Evolutionary conservation across 92 coral and sea anemone genomes (phyloP), one percentile per base, ranked within the genome.

Genomic region (Parazoanthus atlanticus): DNA sequence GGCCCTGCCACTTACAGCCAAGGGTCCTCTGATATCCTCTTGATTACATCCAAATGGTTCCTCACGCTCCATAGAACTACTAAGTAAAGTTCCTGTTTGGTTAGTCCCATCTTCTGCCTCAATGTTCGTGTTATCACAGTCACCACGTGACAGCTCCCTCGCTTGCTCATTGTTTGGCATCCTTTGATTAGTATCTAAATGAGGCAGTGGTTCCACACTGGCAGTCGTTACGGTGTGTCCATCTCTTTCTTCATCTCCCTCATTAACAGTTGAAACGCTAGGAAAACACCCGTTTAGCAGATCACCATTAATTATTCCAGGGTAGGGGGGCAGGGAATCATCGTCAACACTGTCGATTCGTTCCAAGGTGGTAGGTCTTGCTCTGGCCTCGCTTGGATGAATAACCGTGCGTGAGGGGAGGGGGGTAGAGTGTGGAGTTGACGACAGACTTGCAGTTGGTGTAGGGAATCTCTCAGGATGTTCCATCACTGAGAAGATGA

Each of bases 401-500:
- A 11, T 78, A 6, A 46, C 32, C 11, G 66, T 12, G 30, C 87
- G 87, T 3, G 38, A 28, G 32, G 78, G 38, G 38, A 84, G 30
- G 17, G 87, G 87, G 30, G 87, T 84, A 8, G 87, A 84, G 76
- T 84, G 90, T 8, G 80, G 40, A 31, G 65, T 36, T 16, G 86
- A 36, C 30, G 61, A 32, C 2, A 85, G 89, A 76, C 91, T 91
- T 40, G 83, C 21, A 15, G 90, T 79, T 38, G 95, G 94, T 25
- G 97, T 91, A 1, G 95, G 97, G 75, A 33, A 94, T 58, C 93
- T 90, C 54, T 94, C 97, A 34, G 97, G 97, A 64, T 93, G 97
- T 82, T 88, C 86, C 94, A 94, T 92, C 15, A 94, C 96, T 94
- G 70, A 13, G 71, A 49, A 52, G 41, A 28, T 21, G 4, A 9